These are phyloP conservation scores for Echinops telfairi DNA, from an alignment of 2,113 vertebrate species.

Conservation along the genomic window DNA sequence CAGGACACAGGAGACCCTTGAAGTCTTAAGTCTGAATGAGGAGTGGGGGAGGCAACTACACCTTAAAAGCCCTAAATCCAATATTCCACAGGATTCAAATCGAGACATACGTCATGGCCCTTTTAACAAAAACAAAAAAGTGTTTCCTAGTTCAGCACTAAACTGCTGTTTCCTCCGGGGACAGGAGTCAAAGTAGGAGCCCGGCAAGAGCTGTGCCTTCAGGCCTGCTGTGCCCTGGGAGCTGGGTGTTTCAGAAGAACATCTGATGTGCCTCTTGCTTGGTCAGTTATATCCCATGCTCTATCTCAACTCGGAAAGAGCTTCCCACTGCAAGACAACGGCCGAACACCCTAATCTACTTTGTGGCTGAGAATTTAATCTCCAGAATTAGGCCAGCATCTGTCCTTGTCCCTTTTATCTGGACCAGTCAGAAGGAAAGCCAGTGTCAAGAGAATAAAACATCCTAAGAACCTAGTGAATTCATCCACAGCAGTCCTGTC, in stretches of 20 bases:
- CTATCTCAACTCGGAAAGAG: constrained; percentile 36
- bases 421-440: constrained; percentile 44
- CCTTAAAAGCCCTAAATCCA: constrained; percentile 8
- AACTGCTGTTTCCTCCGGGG: not conserved
- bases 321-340: constrained; percentile 77
- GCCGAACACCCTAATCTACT: constrained; percentile 87
- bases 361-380: constrained; percentile 86
- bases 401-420: constrained; percentile 81
- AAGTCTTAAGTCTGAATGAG: constrained; percentile 40
- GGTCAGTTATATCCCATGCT: not conserved
- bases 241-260: constrained; percentile 8
- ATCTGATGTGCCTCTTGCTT: not conserved
- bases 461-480: constrained; percentile 56
- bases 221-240: not conserved
- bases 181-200: not conserved
- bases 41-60: not conserved
- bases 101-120: not conserved
- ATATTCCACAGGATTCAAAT: constrained; percentile 4
- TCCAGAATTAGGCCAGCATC: constrained; percentile 88
- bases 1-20: not conserved
- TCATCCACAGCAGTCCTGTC: constrained; percentile 48
- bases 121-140: not conserved
- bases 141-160: not conserved
- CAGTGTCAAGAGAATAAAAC: constrained; percentile 14
- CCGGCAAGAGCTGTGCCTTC: constrained; percentile 3